Evolutionary conservation across 1,140 invertebrate genomes (phyloP), one percentile per base, ranked within the genome.

Genomic region (Hylaeus anthracinus): DNA sequence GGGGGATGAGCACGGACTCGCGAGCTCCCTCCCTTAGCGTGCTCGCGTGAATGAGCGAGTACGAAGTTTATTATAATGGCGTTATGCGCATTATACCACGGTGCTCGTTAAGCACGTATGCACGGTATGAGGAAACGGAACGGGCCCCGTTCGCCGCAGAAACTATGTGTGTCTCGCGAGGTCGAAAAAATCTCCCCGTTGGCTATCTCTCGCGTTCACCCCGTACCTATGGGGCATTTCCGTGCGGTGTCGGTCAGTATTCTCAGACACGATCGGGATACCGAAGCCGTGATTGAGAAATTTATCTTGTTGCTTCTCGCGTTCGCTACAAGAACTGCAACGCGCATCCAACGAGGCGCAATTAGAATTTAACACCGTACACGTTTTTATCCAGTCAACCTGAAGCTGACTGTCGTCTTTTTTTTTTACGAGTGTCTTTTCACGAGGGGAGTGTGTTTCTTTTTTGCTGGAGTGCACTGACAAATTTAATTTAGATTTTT

Each of bases 21-120:
- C 26, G 26, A 26, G 26, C 26, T 26, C 26, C 26, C 43, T 61
- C 53, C 6, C n/a, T 75, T 37, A 55, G 74, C 56, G 10, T 41
- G 15, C 60, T 66, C 72, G 77, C 65, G 69, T 82, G 66, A 81
- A 82, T 69, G 76, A 73, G 55, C 81, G 63, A 75, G 81, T 77
- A 83, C 70, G 66, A 69, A 81, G 60, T 85, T 85, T 85, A 85
- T 85, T 84, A 76, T 85, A 84, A 85, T 83, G 81, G 67, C 72
- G 84, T 85, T 83, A 85, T 64, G 76, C 72, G 64, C 81, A 55
- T 82, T 82, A 70, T 72, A 73, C 71, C 64, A 15, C 37, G 65
- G 53, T 63, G 69, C 75, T 85, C 71, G 75, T 85, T 85, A 85
- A 75, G 70, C 58, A 83, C 58, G 81, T 83, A 82, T 84, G 67